phyloP scores from a whole-genome alignment of 1,140 invertebrate genomes.

The Plectrocnemia conspersa region DNA sequence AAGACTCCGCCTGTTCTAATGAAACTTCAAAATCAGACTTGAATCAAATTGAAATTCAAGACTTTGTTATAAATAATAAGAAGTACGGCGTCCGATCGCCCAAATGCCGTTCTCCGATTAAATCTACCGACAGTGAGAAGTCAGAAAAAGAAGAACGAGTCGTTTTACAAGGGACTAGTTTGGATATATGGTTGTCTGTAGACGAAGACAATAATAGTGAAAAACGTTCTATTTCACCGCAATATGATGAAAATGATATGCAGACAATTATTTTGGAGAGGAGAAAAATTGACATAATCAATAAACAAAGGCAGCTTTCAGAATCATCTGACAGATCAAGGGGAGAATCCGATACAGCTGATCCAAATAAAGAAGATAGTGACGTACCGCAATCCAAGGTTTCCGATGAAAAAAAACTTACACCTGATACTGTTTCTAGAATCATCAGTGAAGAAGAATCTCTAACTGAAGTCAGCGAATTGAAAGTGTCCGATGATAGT shows the following conservation, averaged over 20 bases:
- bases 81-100: conserved; percentile 33
- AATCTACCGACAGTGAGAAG: conserved; percentile 34
- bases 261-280: conserved; percentile 58
- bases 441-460: conserved; percentile 62
- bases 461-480: conserved; percentile 57
- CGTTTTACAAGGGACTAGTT: conserved; percentile 45
- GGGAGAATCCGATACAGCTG: conserved; percentile 22
- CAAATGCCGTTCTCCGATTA: conserved; percentile 31
- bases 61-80: conserved; percentile 32
- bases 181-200: conserved; percentile 47
- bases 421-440: conserved; percentile 45
- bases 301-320: conserved; percentile 45
- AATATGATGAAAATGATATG: conserved; percentile 52
- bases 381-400: conserved; percentile 9
- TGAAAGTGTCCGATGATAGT: conserved; percentile 52
- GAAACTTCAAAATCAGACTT: conserved; percentile 50
- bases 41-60: conserved; percentile 38
- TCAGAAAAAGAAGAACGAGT: conserved; percentile 39
- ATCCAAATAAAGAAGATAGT: conserved; percentile 15
- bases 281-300: conserved; percentile 54
- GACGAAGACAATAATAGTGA: conserved; percentile 36
- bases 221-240: conserved; percentile 24
- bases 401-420: conserved; percentile 37
- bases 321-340: conserved; percentile 34
- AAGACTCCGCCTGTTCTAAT: conserved; percentile 39